Conservation (phyloP, 2,888 invertebrate genomes). For the Myathropa florea region DNA sequence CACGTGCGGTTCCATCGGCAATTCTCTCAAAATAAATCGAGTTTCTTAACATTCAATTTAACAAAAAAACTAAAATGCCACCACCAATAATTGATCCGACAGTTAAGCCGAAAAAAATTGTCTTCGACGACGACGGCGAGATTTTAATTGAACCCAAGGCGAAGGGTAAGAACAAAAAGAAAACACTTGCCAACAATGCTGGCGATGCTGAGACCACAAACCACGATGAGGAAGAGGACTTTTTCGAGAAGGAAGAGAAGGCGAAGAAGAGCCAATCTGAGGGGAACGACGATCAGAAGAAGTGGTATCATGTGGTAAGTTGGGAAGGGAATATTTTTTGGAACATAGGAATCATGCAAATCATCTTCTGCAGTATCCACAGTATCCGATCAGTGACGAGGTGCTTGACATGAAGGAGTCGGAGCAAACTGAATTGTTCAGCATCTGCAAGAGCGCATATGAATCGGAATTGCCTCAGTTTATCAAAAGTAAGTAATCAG, state of each 20-base stretch:
- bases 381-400: slow-evolving; percentile 76
- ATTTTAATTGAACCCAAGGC: slow-evolving; percentile 72
- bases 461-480: slow-evolving; percentile 76
- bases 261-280: slow-evolving; percentile 68
- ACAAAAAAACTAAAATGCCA: slow-evolving; percentile 40
- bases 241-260: slow-evolving; percentile 72
- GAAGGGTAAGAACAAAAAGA: slow-evolving; percentile 48
- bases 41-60: slow-evolving; percentile 1
- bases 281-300: slow-evolving; percentile 74
- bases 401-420: slow-evolving; percentile 79
- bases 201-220: slow-evolving; percentile 4
- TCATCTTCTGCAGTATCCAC: slow-evolving; percentile 74
- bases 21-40: neutral
- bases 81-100: slow-evolving; percentile 45
- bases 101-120: slow-evolving; percentile 75
- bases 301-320: slow-evolving; percentile 79
- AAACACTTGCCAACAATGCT: slow-evolving; percentile 48
- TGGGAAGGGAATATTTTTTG: neutral
- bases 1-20: slow-evolving; percentile 55
- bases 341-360: neutral
- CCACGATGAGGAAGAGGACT: slow-evolving; percentile 72
- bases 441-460: slow-evolving; percentile 77
- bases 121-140: slow-evolving; percentile 75
- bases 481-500: slow-evolving; percentile 74
- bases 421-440: slow-evolving; percentile 78